phyloP scores from a whole-genome alignment of 2,888 invertebrate species.

The Ecliptopera silaceata region DNA sequence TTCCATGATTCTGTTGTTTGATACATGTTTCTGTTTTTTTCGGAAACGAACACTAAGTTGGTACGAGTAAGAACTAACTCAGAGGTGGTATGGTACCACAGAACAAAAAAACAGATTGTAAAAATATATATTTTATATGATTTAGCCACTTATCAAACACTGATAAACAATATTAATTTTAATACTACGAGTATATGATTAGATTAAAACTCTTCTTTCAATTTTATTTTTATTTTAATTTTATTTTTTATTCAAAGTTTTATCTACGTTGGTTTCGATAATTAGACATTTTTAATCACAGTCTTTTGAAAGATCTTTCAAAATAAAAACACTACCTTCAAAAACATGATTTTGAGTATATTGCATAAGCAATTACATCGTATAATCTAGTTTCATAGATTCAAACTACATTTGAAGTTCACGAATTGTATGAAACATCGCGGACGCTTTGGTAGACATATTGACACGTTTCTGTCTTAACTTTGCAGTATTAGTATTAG shows the following conservation, averaged over 20 bases:
- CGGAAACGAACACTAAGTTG: too few relatives aligned
- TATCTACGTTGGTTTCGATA: neutral
- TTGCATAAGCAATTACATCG: neutral
- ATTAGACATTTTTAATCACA: neutral
- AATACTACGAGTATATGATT: neutral
- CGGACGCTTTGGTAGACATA: too few relatives aligned
- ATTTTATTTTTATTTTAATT: too few relatives aligned
- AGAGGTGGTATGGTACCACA: neutral
- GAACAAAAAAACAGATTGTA: neutral
- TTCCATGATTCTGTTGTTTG: conserved; percentile 15
- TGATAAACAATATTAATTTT: conserved; percentile 3
- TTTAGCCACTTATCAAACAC: neutral
- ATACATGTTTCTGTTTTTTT: conserved; percentile 22
- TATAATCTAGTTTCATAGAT: neutral
- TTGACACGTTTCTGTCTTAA: too few relatives aligned
- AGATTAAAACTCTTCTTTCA: too few relatives aligned
- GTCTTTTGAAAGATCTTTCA: neutral
- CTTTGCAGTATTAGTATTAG: neutral
- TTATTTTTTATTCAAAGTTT: too few relatives aligned
- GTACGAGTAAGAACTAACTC: too few relatives aligned
- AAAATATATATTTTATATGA: neutral
- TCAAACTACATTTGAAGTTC: neutral
- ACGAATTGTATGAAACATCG: too few relatives aligned
- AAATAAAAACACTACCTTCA: neutral
- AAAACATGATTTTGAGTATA: neutral